Conservation (phyloP, 2,797 vertebrate species). For the Limosa lapponica region DNA sequence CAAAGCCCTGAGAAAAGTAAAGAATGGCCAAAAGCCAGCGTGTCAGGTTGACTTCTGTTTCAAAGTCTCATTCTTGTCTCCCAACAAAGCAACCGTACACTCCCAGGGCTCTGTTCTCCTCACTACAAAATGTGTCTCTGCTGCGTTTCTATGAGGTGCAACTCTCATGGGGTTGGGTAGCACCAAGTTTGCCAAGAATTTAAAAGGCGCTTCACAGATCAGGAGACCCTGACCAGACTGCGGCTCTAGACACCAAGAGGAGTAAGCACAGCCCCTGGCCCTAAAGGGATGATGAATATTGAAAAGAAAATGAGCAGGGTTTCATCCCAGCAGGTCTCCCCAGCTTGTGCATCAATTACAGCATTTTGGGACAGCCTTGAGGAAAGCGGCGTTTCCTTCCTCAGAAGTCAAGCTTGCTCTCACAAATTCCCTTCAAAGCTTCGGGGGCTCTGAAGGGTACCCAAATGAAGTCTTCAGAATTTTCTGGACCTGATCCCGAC, state of each 20-base stretch:
- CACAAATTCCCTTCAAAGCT: not conserved
- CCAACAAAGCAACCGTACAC: fast-evolving
- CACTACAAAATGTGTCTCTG: not conserved
- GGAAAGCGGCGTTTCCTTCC: fast-evolving
- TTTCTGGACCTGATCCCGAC: not conserved
- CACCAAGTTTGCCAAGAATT: not conserved
- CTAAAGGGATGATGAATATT: not conserved
- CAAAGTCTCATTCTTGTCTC: not conserved
- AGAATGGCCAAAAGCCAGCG: not conserved
- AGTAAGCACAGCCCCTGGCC: not conserved
- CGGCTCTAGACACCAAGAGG: not conserved
- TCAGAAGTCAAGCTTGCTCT: not conserved
- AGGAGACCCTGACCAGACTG: not conserved
- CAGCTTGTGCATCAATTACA: not conserved
- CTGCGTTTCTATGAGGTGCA: not conserved
- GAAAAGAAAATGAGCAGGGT: not conserved
- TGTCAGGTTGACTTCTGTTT: not conserved
- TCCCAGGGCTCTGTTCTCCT: not conserved
- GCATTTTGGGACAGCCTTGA: not conserved
- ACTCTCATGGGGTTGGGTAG: not conserved
- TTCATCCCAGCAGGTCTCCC: not conserved
- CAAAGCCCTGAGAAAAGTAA: not conserved
- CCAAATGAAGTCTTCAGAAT: not conserved
- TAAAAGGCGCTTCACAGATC: not conserved
- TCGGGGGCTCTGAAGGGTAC: not conserved